Base-by-base conservation (phyloP, 2,113 vertebrate species). In the Python bivittatus region DNA sequence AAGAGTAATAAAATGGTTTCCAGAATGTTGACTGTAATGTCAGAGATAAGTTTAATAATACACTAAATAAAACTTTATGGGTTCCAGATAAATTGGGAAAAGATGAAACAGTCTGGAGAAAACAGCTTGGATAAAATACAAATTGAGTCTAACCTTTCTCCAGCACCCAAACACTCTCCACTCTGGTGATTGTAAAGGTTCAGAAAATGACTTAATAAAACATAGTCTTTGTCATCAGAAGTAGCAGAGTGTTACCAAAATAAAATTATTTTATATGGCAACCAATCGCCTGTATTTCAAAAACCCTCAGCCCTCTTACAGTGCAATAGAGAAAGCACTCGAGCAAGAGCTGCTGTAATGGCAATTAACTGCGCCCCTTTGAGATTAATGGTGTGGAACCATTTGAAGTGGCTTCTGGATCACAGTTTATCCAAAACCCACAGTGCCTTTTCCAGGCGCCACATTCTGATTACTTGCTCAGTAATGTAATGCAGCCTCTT, bases 1-100 rank as follows among this genome's bases (percentile, higher is more conserved):
- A 86, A 86, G 44, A 61, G 23, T 27, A 17, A 92, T 95, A 95
- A 94, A 96, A 92, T 92, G 92, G 93, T 92, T 93, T 93, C 92
- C 90, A 94, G 93, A 61, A 85, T 52, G 92, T 64, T 93, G 68
- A 83, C 53, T 42, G 5, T 44, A 72, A 54, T 92, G 91, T 88
- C 89, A 92, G 90, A 94, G 90, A 91, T 93, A 92, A 86, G 88
- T 93, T 94, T 84, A 84, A 95, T 92, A 57, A 89, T 61, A 86
- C 91, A 93, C 58, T 79, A 92, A 92, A 92, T 88, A 92, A 89
- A 92, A 84, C 54, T 84, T 89, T 93, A 88, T 93, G 94, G 84
- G 91, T 90, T 23, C 7, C 20, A 93, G 92, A 96, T 95, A 94
- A 91, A 44, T 89, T 92, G 94, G 93, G 54, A 23, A 23, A 68